Evolutionary conservation across 2,888 invertebrate species (phyloP), one percentile per base, ranked within the genome.

Genomic region (Lepidonotus clava): DNA sequence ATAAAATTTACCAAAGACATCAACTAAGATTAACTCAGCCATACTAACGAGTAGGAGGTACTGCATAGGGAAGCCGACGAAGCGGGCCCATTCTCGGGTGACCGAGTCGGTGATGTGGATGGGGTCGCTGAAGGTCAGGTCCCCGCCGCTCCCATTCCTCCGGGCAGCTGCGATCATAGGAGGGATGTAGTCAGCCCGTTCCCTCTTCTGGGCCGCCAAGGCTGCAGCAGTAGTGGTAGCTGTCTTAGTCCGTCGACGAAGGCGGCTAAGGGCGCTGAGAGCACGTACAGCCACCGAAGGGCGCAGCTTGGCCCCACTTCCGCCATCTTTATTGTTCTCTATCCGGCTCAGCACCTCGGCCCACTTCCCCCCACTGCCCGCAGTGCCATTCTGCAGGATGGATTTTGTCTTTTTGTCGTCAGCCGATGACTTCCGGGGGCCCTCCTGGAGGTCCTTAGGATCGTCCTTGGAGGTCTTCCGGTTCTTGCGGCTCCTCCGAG

Each of bases 41-140:
- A 80, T 66, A 87, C 86, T 61, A 40, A 84, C 86, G 41, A 88
- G 85, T n/a, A 86, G 56, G 38, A 87, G 84, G 32, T 56, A 53
- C 76, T 86, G 86, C 87, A 87, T 87, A 18, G 87, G 86, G 76
- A 85, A 56, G 34, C 87, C 87, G 40, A 87, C 80, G 41, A 86
- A 87, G 24, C 56, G 28, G 38, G 87, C 51, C 85, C 85, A 87
- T 88, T 80, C 85, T 24, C 53, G 56, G 46, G 41, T 86, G 56
- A 61, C 41, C 36, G 83, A 38, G 83, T 38, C 67, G 38, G 41
- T 86, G 86, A 61, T 21, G 40, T 40, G 41, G 53, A 84, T 86
- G 38, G 80, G 86, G 11, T 28, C 66, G 36, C 21, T 24, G 83
- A 36, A 28, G 18, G 61, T 34, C n/a, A 18, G 1, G 41, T 21